Evolutionary conservation across 2,888 invertebrate genomes (phyloP), one percentile per base, ranked within the genome.

Genomic region (Oxyscelio sp.): DNA sequence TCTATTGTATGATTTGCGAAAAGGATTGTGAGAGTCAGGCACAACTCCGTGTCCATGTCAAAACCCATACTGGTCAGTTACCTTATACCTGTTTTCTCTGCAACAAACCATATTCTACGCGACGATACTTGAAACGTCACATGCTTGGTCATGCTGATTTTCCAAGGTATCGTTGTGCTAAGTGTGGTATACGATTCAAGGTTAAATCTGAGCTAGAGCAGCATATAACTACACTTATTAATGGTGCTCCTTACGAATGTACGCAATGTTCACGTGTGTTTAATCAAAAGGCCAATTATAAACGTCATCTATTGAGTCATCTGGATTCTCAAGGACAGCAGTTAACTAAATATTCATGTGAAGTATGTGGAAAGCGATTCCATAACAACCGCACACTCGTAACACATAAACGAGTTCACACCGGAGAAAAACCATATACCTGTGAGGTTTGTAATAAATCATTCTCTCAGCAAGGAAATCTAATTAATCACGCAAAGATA

Each of bases 341-440:
- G 86, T 87, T 88, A 43, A 92, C 95, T 92, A 95, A 95, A 2
- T 96, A 95, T 87, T 95, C 95, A 0, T 96, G 96, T 81, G 93
- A 94, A 0, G 93, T 95, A 0, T 96, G 96, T 84, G 95, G 95
- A 0, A 95, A 95, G 24, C 94, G 95, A 15, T 96, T 96, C 91
- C 94, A 95, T 88, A 96, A 96, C 86, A 95, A 95, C 13, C 95
- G 95, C 9, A 95, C 95, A 61, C 90, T 96, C 17, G 95, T 95
- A 1, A 95, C 95, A 31, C 96, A 96, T 85, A 95, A 95, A 95
- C 92, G 96, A 0, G 95, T 95, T 91, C 96, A 96, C 85, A 96
- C 96, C 0, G 96, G 96, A 0, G 96, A 96, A 74, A 94, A 95
- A 11, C 96, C 96, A 0, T 96, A 95, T 80, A 95, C 95, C 6